Conservation (phyloP, 2,888 invertebrate genomes). For the Quadroppia sp. region DNA sequence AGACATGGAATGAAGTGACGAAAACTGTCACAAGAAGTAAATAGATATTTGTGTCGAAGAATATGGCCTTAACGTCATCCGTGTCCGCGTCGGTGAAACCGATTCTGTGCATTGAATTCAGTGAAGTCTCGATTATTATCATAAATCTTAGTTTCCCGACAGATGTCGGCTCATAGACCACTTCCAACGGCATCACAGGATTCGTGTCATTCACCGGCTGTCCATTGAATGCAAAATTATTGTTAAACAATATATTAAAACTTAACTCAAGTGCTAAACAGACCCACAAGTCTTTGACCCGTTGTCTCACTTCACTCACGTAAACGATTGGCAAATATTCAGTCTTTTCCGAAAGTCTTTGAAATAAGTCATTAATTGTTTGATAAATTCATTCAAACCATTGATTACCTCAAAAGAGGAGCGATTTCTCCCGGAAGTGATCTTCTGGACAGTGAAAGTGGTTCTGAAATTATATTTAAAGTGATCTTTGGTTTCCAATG, state of each 20-base stretch:
- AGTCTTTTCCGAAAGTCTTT: conserved; percentile 60
- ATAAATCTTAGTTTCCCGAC: conserved; percentile 64
- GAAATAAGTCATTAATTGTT: conserved; percentile 6
- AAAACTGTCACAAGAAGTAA: conserved; percentile 81
- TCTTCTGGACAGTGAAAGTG: conserved; percentile 62
- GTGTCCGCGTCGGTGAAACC: conserved; percentile 90
- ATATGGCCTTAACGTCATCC: conserved; percentile 93
- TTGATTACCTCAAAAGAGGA: conserved; percentile 59
- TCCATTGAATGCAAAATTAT: no score
- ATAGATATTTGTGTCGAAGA: conserved; percentile 91
- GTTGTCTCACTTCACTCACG: conserved; percentile 74
- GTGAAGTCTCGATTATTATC: conserved; percentile 61
- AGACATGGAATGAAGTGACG: conserved; percentile 88
- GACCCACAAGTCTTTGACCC: conserved; percentile 68
- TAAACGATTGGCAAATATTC: conserved; percentile 77
- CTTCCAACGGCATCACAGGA: conserved; percentile 63
- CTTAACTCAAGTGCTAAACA: background rate
- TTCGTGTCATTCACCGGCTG: conserved; percentile 59
- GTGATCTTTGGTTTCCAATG: conserved; percentile 70
- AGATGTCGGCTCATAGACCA: conserved; percentile 69
- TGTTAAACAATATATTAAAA: conserved; percentile 1
- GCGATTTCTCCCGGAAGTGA: conserved; percentile 67
- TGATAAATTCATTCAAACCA: conserved; percentile 37
- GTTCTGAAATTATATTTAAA: conserved; percentile 72
- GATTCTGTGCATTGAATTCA: conserved; percentile 63